Conservation (phyloP, 2,888 invertebrate genomes). For the Arctia plantaginis region DNA sequence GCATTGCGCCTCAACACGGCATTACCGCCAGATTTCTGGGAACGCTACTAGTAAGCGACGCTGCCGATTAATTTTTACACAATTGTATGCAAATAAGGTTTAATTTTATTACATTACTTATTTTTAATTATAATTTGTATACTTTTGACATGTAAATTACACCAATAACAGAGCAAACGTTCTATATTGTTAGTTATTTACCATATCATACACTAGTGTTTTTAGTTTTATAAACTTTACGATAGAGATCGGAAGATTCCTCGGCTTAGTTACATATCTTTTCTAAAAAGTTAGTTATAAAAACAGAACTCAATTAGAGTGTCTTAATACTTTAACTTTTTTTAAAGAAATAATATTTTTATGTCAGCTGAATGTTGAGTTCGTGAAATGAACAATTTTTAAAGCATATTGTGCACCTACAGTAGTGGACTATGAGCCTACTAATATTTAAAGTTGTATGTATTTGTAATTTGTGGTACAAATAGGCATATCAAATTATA, state of each 20-base stretch:
- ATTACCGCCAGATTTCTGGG: neutral
- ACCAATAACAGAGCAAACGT: neutral
- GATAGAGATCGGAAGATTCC: neutral
- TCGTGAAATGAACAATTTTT: neutral
- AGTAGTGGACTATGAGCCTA: neutral
- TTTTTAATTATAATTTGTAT: neutral
- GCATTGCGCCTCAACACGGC: neutral
- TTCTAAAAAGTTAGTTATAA: neutral
- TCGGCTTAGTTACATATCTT: neutral
- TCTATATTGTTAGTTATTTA: neutral
- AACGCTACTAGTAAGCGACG: neutral
- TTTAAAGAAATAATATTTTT: neutral
- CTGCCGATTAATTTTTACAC: neutral
- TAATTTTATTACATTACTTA: neutral
- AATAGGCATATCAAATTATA: no score
- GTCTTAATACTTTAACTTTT: neutral
- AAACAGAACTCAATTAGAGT: neutral
- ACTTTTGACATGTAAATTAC: neutral
- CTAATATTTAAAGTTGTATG: no score
- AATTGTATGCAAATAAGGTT: neutral
- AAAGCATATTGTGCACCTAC: neutral
- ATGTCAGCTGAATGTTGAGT: neutral
- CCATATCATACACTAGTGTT: neutral
- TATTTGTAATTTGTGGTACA: no score
- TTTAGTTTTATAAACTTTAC: neutral